Percentiles rank a stretch among this genome's conserved stretches.
Conservation (phyloP, 2,797 vertebrate genomes). For the Erethizon dorsatum region DNA sequence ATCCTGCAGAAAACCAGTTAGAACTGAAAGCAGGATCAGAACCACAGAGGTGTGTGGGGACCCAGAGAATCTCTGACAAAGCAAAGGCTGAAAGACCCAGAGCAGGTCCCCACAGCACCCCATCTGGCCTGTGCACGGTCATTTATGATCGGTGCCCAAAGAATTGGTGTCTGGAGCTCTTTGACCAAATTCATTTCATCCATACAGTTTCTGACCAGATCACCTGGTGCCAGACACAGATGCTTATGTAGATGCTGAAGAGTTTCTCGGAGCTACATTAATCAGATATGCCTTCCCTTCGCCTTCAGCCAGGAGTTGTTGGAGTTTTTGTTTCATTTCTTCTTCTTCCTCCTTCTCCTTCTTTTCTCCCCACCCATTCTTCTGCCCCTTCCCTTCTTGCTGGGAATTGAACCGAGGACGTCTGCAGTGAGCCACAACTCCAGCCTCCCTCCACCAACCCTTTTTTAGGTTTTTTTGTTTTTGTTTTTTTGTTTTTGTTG, state of each 20-base stretch:
- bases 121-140: rapidly evolving
- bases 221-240: background rate
- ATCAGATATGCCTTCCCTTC: background rate
- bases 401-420: background rate
- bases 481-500: no score
- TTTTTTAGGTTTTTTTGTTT: no score
- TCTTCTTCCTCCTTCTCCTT: background rate
- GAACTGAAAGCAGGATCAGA: background rate
- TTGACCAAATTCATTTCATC: background rate
- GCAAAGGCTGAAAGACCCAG: background rate
- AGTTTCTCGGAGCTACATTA: background rate
- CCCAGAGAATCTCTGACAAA: background rate
- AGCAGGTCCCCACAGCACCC: rapidly evolving
- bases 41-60: background rate
- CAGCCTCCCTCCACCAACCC: background rate
- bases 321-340: background rate
- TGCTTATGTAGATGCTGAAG: background rate
- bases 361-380: background rate
- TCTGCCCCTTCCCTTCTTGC: background rate
- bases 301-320: background rate
- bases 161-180: background rate
- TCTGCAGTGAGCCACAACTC: background rate
- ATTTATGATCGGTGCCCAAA: background rate
- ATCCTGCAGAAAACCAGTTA: background rate
- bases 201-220: background rate